Percentiles rank a stretch among this genome's conserved stretches.
Evolutionary conservation across 2,888 invertebrate species (phyloP).

Genomic region (Sisyra nigra): DNA sequence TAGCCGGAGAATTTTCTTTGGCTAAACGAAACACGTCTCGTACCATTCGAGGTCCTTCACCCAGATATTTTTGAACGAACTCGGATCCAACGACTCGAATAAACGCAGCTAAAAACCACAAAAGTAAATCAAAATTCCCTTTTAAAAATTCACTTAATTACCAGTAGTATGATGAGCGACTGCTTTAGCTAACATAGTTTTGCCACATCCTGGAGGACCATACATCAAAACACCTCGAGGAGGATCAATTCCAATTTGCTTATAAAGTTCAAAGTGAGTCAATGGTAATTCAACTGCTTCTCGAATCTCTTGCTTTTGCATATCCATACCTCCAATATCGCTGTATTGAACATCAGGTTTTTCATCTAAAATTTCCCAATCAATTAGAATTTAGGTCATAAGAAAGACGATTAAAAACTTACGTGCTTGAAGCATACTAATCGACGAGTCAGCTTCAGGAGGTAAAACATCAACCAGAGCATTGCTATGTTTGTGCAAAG

Average conservation of each 20-base stretch:
- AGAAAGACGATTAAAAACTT: slow-evolving; percentile 14
- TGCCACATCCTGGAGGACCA: slow-evolving; percentile 98
- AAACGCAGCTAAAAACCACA: slow-evolving; percentile 65
- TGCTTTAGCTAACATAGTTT: slow-evolving; percentile 98
- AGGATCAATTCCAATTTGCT: slow-evolving; percentile 98
- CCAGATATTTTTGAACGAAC: slow-evolving; percentile 98
- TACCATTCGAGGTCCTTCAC: slow-evolving; percentile 99
- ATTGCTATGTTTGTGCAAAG: slow-evolving; percentile 97
- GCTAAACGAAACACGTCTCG: slow-evolving; percentile 97
- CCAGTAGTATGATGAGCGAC: slow-evolving; percentile 97
- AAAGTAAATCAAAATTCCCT: slow-evolving; percentile 7
- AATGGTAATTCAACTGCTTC: slow-evolving; percentile 97
- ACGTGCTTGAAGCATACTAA: slow-evolving; percentile 94
- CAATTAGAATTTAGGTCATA: slow-evolving; percentile 1
- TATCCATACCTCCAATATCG: slow-evolving; percentile 99
- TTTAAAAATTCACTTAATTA: slow-evolving; percentile 21
- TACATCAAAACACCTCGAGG: slow-evolving; percentile 97
- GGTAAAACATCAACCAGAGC: slow-evolving; percentile 98
- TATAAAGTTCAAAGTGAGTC: slow-evolving; percentile 95
- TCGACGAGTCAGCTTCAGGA: slow-evolving; percentile 97
- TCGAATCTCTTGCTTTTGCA: slow-evolving; percentile 98
- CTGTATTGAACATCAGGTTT: slow-evolving; percentile 95
- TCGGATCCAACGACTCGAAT: slow-evolving; percentile 98
- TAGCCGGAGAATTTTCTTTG: slow-evolving; percentile 97
- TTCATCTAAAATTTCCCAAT: slow-evolving; percentile 51